Percentiles rank a stretch among this genome's conserved stretches.
These are phyloP conservation scores for Mirounga angustirostris DNA, from an alignment of 2,113 vertebrate species.

Conservation along the genomic window DNA sequence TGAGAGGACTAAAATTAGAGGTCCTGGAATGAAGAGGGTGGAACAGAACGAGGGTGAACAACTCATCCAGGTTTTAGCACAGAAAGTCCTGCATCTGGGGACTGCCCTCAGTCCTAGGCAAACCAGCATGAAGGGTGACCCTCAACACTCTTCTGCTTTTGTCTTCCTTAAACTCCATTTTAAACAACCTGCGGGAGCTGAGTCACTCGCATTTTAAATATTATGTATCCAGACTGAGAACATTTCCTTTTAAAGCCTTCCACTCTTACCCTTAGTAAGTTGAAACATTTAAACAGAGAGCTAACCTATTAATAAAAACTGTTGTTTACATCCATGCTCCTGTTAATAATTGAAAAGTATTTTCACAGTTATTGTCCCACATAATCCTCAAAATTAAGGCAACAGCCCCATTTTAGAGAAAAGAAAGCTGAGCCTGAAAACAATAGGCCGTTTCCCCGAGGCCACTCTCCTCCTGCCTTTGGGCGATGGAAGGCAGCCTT, in stretches of 20 bases:
- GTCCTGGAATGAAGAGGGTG: not conserved
- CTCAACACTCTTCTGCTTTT: not conserved
- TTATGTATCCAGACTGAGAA: not conserved
- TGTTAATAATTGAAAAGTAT: slow-evolving; percentile 38
- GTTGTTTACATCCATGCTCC: slow-evolving; percentile 3
- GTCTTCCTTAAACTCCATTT: not conserved
- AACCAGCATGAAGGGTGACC: not conserved
- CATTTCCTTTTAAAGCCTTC: not conserved
- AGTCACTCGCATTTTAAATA: not conserved
- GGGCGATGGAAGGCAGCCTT: not conserved
- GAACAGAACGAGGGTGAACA: not conserved
- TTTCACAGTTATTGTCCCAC: slow-evolving; percentile 4
- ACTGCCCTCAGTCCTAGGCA: not conserved
- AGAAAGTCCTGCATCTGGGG: not conserved
- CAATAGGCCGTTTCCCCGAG: not conserved
- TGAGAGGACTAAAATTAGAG: slow-evolving; percentile 8
- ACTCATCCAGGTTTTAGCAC: not conserved
- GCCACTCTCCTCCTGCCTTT: not conserved
- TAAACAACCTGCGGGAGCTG: not conserved
- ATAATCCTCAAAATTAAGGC: not conserved
- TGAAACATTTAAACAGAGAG: slow-evolving; percentile 8
- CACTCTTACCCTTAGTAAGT: not conserved
- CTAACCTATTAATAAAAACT: not conserved
- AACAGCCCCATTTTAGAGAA: slow-evolving; percentile 41
- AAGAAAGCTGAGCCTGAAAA: slow-evolving; percentile 17